Percentiles rank a stretch among this genome's conserved stretches.
These are phyloP conservation scores for Halcyon malimbica DNA, from an alignment of 2,113 vertebrate species.

Conservation along the genomic window DNA sequence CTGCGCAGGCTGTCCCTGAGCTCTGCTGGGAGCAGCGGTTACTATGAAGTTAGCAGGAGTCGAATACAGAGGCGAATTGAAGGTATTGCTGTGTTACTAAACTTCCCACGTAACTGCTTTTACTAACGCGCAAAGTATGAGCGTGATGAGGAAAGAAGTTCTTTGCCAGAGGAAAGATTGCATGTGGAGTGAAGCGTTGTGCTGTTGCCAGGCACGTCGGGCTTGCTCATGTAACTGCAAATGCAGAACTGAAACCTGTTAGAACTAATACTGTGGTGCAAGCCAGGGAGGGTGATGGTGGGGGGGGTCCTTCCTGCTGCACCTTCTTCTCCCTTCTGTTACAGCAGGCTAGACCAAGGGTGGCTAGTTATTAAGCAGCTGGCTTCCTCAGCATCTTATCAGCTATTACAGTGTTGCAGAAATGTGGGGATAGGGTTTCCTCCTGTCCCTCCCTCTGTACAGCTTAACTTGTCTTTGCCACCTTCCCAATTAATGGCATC, in stretches of 20 bases:
- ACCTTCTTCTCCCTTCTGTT: neutral
- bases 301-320: neutral
- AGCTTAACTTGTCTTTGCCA: neutral
- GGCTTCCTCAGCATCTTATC: neutral
- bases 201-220: neutral
- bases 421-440: neutral
- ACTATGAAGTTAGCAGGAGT: slow-evolving; percentile 73
- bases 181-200: neutral
- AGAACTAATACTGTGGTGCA: neutral
- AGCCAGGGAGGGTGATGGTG: neutral
- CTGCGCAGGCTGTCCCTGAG: slow-evolving; percentile 76
- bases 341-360: neutral
- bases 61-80: slow-evolving; percentile 83
- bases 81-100: slow-evolving; percentile 75
- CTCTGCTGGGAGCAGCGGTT: slow-evolving; percentile 57
- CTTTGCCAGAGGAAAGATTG: neutral
- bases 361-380: neutral
- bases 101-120: neutral
- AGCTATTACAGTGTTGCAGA: neutral
- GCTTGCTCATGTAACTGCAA: neutral
- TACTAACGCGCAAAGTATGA: neutral
- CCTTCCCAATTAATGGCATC: neutral
- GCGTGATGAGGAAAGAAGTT: neutral
- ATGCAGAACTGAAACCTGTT: neutral
- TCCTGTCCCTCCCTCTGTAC: neutral